phyloP scores from a whole-genome alignment of 2,888 invertebrate genomes.

The Chymomyza amoena region DNA sequence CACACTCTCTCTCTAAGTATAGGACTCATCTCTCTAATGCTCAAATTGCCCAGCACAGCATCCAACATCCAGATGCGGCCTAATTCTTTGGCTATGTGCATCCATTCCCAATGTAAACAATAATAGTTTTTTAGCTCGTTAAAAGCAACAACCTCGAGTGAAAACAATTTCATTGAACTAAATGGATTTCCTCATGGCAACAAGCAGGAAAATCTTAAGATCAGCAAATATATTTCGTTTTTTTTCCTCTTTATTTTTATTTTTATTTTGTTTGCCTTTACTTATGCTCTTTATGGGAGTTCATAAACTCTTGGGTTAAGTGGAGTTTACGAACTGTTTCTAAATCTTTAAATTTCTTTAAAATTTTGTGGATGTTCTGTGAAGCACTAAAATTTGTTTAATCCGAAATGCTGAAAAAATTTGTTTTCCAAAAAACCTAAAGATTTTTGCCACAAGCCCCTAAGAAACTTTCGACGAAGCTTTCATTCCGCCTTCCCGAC shows the following conservation, averaged over 20 bases:
- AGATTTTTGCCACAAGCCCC: no score
- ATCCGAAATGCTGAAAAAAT: no score
- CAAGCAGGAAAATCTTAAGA: neutral
- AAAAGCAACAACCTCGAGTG: neutral
- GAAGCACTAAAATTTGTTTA: no score
- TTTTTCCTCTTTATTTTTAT: slow-evolving; percentile 18
- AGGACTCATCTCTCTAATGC: slow-evolving; percentile 23
- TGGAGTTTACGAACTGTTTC: no score
- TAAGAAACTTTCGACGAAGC: no score
- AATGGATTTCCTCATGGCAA: neutral
- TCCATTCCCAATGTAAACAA: slow-evolving; percentile 42
- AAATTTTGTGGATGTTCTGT: no score
- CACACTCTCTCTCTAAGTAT: neutral
- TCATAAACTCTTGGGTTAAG: no score
- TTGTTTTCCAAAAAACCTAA: no score
- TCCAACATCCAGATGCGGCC: slow-evolving; percentile 25
- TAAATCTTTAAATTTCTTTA: no score
- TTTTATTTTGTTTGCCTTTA: no score
- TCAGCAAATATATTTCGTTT: neutral
- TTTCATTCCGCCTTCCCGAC: no score
- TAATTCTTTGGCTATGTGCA: neutral
- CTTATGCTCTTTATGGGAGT: no score
- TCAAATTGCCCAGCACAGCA: slow-evolving; percentile 62
- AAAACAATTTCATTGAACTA: neutral
- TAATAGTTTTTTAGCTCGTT: slow-evolving; percentile 45